Evolutionary conservation across 2,797 vertebrate genomes (phyloP), one percentile per base, ranked within the genome.

Genomic region (Muscicapa comitata): DNA sequence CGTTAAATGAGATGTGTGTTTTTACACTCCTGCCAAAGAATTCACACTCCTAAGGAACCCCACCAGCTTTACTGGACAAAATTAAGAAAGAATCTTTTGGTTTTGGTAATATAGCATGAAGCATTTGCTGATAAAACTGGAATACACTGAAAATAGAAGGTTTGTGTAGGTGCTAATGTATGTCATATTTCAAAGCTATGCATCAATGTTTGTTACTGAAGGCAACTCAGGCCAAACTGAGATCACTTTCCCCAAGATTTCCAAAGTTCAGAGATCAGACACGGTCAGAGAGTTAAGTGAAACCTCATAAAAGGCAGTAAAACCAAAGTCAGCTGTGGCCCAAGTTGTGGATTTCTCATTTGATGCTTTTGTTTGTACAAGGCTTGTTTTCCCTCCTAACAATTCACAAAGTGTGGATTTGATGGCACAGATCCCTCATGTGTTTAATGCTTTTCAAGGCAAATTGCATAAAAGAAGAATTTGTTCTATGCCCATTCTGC

Each of bases 351-450:
- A 59, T 77, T 95, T 89, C 58, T 72, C 37, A 67, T 94, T 67
- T 77, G 72, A 85, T 71, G 87, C 17, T 71, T 89, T 71, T 90
- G 74, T 92, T 96, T 93, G 47, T 57, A 61, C 65, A 61, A n/a
- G 48, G 79, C 31, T 90, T 59, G 58, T 58, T 92, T 74, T 65
- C 77, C 68, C 42, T 79, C 48, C 26, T 20, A 57, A 58, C 29
- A 68, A 51, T 68, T 92, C 82, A 43, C 72, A 72, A 66, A 83
- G 74, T 73, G 59, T 25, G 31, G 54, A 58, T 88, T 84, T 37
- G 47, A 86, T 66, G 48, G 26, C 29, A 15, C 59, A 75, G 59
- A 54, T 48, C 90, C 75, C 73, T 76, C 91, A 82, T 8, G 14
- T 59, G 70, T 57, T 75, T 31, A 50, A 86, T 24, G 90, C 73